Evolutionary conservation across 1,140 invertebrate genomes (phyloP).

Genomic region (Cepaea nemoralis): DNA sequence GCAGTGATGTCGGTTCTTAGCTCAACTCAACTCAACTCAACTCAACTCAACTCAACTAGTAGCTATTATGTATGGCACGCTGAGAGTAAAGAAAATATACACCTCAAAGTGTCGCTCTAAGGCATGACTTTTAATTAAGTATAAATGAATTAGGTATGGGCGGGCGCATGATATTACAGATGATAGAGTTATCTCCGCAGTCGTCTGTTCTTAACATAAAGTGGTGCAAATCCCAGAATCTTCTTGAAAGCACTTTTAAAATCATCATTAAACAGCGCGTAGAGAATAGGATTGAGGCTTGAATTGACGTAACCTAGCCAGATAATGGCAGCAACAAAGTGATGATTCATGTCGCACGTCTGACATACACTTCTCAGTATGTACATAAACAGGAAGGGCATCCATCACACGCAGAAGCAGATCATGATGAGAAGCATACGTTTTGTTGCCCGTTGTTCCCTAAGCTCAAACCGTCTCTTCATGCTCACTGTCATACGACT

Average conservation of each 20-base stretch:
- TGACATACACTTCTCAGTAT: conserved; percentile 64
- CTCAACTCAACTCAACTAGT: too few relatives aligned
- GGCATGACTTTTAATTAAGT: too few relatives aligned
- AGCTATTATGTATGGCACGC: too few relatives aligned
- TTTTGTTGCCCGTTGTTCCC: conserved; percentile 95
- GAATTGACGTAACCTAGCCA: conserved; percentile 99
- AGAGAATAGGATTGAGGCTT: conserved; percentile 93
- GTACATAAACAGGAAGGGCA: conserved; percentile 93
- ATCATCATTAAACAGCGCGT: conserved; percentile 98
- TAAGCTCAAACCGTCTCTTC: conserved; percentile 72
- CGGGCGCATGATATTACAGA: too few relatives aligned
- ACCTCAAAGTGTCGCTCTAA: too few relatives aligned
- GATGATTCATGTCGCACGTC: conserved; percentile 56
- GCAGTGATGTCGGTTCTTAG: too few relatives aligned
- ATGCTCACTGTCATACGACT: conserved; percentile 55
- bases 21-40: too few relatives aligned
- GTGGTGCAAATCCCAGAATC: conserved; percentile 42
- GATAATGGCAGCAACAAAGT: conserved; percentile 64
- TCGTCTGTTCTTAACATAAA: background rate
- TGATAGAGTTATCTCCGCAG: background rate
- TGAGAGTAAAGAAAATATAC: too few relatives aligned
- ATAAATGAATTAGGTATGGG: too few relatives aligned
- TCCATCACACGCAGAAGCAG: conserved; percentile 97
- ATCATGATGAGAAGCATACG: conserved; percentile 98
- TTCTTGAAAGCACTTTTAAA: conserved; percentile 93